Percentiles rank a stretch among this genome's conserved stretches.
phyloP scores from a whole-genome alignment of 2,888 invertebrate species.

The Conchocele bisecta region DNA sequence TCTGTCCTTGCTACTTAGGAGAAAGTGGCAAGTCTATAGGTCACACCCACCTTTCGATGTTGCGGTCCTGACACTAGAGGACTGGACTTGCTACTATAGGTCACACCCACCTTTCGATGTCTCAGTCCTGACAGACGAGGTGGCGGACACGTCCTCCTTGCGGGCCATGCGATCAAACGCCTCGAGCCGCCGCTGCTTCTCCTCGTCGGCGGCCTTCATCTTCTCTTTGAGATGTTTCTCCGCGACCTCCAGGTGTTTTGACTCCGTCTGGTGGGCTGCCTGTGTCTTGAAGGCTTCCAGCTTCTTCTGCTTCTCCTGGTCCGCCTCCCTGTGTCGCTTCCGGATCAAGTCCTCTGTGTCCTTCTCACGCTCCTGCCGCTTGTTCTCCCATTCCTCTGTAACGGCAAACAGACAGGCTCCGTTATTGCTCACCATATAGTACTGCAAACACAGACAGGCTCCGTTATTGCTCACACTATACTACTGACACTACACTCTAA shows the following conservation, averaged over 20 bases:
- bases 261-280: slow-evolving; percentile 59
- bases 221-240: slow-evolving; percentile 49
- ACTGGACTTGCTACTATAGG: no score
- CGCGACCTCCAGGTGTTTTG: slow-evolving; percentile 42
- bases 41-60: no score
- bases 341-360: slow-evolving; percentile 64
- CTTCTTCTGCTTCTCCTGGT: slow-evolving; percentile 80
- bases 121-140: slow-evolving; percentile 38
- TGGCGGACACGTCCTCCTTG: slow-evolving; percentile 44
- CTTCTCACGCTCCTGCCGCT: slow-evolving; percentile 63
- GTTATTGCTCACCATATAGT: no score
- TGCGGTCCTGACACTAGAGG: no score
- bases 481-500: no score
- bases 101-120: slow-evolving; percentile 45
- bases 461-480: no score
- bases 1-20: no score
- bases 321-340: slow-evolving; percentile 75
- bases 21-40: no score
- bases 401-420: no score
- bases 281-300: slow-evolving; percentile 80
- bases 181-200: slow-evolving; percentile 77
- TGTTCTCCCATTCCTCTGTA: slow-evolving; percentile 73
- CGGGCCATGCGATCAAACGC: slow-evolving; percentile 68
- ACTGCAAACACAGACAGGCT: no score
- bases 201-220: slow-evolving; percentile 77